Evolutionary conservation across 2,113 vertebrate species (phyloP), one percentile per base, ranked within the genome.

Genomic region (Atrichornis clamosus): DNA sequence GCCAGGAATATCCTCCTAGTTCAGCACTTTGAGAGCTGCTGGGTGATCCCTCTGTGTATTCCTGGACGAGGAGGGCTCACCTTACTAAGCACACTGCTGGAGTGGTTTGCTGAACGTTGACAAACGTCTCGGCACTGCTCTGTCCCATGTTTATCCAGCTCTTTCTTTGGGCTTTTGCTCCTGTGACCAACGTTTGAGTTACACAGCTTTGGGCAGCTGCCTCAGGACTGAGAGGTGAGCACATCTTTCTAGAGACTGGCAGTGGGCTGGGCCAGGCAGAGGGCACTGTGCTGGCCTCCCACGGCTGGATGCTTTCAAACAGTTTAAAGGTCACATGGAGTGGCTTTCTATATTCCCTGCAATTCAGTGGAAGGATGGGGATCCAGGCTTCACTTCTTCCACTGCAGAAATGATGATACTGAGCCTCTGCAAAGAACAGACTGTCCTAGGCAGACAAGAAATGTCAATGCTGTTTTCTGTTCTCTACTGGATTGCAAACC

Each of bases 1-100:
- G 92, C 92, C 90, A 93, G 96, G 90, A 96, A 92, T 60, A 60
- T 89, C 72, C 88, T 59, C 75, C 12, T 10, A 18, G 52, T 16
- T 83, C 87, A 88, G 90, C 82, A 21, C 49, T 59, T 17, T 9
- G 90, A 27, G 64, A 76, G 81, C 87, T 70, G 87, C 87, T 87
- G 84, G 32, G 81, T 28, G 11, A 44, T 37, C 65, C 50, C 42
- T 89, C 4, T 65, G 55, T 35, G 22, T 64, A 20, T 60, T 91
- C 63, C 89, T 90, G 88, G 64, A 6, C 4, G 11, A 1, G 60
- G 67, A 83, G 72, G 68, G 52, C 35, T 91, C 68, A 15, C 84
- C 87, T 82, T 7, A 0, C 70, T 2, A 2, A 52, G 58, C 44
- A 2, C 18, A 6, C 85, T 50, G 60, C 3, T 67, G 65, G 77